phyloP scores from a whole-genome alignment of 2,113 vertebrate genomes.

The Erinaceus europaeus region DNA sequence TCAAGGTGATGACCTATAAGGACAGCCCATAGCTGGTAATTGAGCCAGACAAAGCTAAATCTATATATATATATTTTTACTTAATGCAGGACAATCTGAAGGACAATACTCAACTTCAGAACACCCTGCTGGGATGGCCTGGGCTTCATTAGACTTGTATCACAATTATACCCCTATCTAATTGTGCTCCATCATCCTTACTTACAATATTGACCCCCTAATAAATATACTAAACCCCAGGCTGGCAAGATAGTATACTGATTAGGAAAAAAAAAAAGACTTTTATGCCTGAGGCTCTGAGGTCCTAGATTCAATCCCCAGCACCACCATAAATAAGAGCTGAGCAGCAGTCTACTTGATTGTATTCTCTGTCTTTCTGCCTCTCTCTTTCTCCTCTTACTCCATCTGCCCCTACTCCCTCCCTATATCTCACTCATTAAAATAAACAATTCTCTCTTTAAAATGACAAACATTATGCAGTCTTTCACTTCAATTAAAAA shows the following conservation, averaged over 20 bases:
- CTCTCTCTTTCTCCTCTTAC: too few species aligned
- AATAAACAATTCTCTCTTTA: not conserved
- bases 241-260: not conserved
- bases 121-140: not conserved
- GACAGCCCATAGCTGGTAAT: not conserved
- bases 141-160: not conserved
- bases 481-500: constrained; percentile 11
- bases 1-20: not conserved
- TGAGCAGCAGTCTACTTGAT: too few species aligned
- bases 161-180: too few species aligned
- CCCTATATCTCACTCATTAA: too few species aligned
- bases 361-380: too few species aligned
- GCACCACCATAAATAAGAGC: too few species aligned
- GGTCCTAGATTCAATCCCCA: not conserved
- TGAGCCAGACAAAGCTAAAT: not conserved
- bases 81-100: not conserved
- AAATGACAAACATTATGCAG: constrained; percentile 23
- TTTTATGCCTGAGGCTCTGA: not conserved
- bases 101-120: constrained; percentile 14
- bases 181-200: not conserved
- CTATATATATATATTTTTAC: not conserved
- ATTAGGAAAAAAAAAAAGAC: too few species aligned
- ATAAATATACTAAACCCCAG: not conserved
- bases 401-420: too few species aligned
- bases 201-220: not conserved